phyloP scores from a whole-genome alignment of 2,797 vertebrate species.

The Poecilia gillii region DNA sequence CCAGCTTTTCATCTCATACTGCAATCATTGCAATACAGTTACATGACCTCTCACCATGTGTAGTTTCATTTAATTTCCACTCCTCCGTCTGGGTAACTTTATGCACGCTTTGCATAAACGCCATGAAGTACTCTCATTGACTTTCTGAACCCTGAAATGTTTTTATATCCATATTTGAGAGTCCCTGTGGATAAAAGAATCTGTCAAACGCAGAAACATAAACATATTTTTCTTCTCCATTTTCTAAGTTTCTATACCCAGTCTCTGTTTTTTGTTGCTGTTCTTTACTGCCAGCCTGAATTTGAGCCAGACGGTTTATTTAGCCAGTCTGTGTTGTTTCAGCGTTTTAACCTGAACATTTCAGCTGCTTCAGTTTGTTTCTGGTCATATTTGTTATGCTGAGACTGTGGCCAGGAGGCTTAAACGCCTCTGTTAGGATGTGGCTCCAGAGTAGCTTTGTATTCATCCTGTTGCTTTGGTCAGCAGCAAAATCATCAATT shows the following conservation, averaged over 20 bases:
- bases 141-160: background rate
- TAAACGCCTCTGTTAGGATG: background rate
- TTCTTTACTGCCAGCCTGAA: background rate
- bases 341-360: background rate
- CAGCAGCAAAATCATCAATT: slow-evolving; percentile 8
- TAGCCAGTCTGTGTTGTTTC: background rate
- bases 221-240: background rate
- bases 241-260: background rate
- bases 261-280: background rate
- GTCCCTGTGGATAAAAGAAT: background rate
- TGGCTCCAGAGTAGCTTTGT: background rate
- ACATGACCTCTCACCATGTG: background rate
- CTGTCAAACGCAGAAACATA: background rate
- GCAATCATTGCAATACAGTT: background rate
- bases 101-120: background rate
- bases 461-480: slow-evolving; percentile 10
- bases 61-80: background rate
- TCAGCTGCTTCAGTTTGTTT: background rate
- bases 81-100: background rate
- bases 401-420: background rate
- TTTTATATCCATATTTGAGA: background rate
- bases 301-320: background rate
- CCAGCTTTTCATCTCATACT: background rate
- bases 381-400: background rate
- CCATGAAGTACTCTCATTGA: background rate